Base-by-base conservation (phyloP, 2,888 invertebrate species). In the Eucriotettix oculatus region DNA sequence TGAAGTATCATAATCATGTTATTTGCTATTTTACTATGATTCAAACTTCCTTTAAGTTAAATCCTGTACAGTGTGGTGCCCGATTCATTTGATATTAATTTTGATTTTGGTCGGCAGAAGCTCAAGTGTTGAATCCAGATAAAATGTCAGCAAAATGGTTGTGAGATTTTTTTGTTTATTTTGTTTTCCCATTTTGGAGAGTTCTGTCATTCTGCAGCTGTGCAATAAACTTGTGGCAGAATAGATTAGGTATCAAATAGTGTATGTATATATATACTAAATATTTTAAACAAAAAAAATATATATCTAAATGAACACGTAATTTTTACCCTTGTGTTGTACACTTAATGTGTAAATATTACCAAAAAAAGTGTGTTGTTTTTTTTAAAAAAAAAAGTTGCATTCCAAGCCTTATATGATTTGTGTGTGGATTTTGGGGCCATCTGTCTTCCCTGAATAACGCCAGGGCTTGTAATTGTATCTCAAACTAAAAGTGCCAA, bases 181-280 rank as follows among this genome's bases (percentile, higher is more conserved):
- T 52, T 58, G 41, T 54, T 41, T 59, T 29, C 42, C 52, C 41
- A 61, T 42, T 55, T 58, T 58, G 56, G 52, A 57, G 72, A 72
- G 72, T 72, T 72, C 73, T 68, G 68, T 71, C 62, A 61, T 57
- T 57, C 60, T 63, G 64, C 66, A 64, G 65, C 65, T 65, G 67
- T 67, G 67, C 67, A 68, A 68, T 67, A 67, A 65, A 57, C 42
- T 52, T 44, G 29, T 16, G 52, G 41, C 40, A 56, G 29, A 57
- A 54, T 48, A 52, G 29, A 44, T 17, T 60, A 57, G 29, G 55
- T 43, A 57, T 29, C 9, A 52, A 43, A 1, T 48, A 16, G 40
- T 56, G 14, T 57, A 16, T 58, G 17, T 52, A 52, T 58, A 54
- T 54, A 54, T 54, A 58, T 58, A 54, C 40, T 40, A 17, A 42